A percentile compares a stretch with the other conserved stretches of the same genome.
Evolutionary conservation across 2,797 vertebrate species (phyloP).

Genomic region (Falco berigora): DNA sequence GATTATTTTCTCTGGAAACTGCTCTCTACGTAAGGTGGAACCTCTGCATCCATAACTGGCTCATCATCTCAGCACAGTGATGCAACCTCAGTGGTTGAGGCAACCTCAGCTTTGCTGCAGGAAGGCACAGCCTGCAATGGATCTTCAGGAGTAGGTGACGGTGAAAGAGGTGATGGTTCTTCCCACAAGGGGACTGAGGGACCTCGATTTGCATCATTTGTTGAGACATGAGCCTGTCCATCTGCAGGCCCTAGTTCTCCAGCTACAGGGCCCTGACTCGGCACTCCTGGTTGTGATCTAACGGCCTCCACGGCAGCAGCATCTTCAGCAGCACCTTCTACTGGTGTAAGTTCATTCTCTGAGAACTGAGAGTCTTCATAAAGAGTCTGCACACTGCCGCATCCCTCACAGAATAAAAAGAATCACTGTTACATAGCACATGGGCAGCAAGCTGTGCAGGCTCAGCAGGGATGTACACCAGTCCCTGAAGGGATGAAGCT

Average conservation of each 20-base stretch:
- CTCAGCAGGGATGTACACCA: slow-evolving; percentile 52
- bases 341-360: not conserved
- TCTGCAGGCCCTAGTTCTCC: not conserved
- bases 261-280: not conserved
- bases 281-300: not conserved
- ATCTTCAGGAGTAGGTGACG: slow-evolving; percentile 1
- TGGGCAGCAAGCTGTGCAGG: slow-evolving; percentile 58
- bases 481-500: not conserved
- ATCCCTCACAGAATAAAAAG: slow-evolving; percentile 52
- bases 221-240: not conserved
- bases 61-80: not conserved
- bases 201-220: not conserved
- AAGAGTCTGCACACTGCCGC: slow-evolving; percentile 44
- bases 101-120: not conserved
- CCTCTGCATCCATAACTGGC: not conserved
- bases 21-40: not conserved
- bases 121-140: not conserved
- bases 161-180: slow-evolving; percentile 15
- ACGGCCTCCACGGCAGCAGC: not conserved
- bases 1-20: slow-evolving; percentile 43
- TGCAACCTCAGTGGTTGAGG: not conserved
- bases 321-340: not conserved
- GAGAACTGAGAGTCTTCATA: not conserved
- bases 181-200: slow-evolving; percentile 29
- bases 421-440: slow-evolving; percentile 54